Evolutionary conservation across 2,113 vertebrate species (phyloP).

Genomic region (Perognathus longimembris): DNA sequence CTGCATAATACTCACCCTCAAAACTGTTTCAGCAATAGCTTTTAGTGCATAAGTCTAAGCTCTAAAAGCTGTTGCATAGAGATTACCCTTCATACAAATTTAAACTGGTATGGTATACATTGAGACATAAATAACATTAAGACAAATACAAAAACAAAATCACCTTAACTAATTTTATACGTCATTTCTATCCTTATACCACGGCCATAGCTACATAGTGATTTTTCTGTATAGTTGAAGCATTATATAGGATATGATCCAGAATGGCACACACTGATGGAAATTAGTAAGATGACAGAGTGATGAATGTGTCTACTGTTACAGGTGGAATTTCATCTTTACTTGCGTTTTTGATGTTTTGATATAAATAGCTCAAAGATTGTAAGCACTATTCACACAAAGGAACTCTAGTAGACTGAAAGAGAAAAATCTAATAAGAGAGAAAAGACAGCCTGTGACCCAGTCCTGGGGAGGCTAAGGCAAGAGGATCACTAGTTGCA

Average conservation of each 20-base stretch:
- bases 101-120: background rate
- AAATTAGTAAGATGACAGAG: background rate
- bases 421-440: background rate
- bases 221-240: conserved; percentile 41
- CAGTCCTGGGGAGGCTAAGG: too few species aligned
- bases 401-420: background rate
- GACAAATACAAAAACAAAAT: conserved; percentile 48
- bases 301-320: background rate
- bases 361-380: background rate
- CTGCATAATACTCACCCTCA: conserved; percentile 25
- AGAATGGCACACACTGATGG: background rate
- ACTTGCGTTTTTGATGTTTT: conserved; percentile 25
- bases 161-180: background rate
- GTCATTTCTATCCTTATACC: background rate
- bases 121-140: conserved; percentile 1
- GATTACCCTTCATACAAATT: conserved; percentile 47
- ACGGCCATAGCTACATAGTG: background rate
- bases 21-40: conserved; percentile 45
- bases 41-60: background rate
- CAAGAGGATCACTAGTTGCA: too few species aligned
- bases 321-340: conserved; percentile 21
- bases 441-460: background rate
- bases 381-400: background rate
- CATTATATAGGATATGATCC: background rate
- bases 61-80: background rate